Evolutionary conservation across 2,888 invertebrate genomes (phyloP), one percentile per base, ranked within the genome.

Genomic region (Andrena trimmerana): DNA sequence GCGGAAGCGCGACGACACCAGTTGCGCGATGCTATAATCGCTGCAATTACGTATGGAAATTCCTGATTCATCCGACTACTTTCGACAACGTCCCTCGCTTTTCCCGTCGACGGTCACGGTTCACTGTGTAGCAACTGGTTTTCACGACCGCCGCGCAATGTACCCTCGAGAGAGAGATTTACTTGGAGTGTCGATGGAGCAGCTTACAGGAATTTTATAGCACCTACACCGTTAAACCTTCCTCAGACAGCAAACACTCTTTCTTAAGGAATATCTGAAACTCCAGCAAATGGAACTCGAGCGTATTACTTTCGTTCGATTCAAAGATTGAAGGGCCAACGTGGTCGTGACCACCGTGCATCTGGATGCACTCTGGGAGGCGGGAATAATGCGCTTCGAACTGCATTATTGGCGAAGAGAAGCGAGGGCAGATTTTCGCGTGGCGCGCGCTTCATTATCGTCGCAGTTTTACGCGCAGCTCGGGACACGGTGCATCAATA

Each of bases 31-130:
- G 86, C 88, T 84, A 88, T 93, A 92, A 93, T 93, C 91, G 93
- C 88, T 86, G 90, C 92, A 93, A 93, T 93, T 93, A 93, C 91
- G 88, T 91, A 93, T 93, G 93, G 90, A 93, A 93, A 94, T 93
- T 91, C 87, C 91, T 92, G 93, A 93, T 92, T 93, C 88, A 88
- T 85, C 91, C 90, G 67, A 86, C 87, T 86, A 88, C 84, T 89
- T 86, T 88, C 78, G 83, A 76, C 80, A 83, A 81, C 84, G 78
- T 84, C 82, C 67, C 81, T 27, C 71, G 87, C 84, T 89, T 88
- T 87, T 83, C 87, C 83, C 84, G 80, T 84, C 84, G 77, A 83
- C 73, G 76, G 84, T 86, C 81, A 85, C 78, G 89, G 83, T 69
- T 71, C 86, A 81, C 27, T 66, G 87, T 24, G 0, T 52, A 24